These are phyloP conservation scores for Regulus satrapa DNA, from an alignment of 2,113 vertebrate species.

Conservation along the genomic window DNA sequence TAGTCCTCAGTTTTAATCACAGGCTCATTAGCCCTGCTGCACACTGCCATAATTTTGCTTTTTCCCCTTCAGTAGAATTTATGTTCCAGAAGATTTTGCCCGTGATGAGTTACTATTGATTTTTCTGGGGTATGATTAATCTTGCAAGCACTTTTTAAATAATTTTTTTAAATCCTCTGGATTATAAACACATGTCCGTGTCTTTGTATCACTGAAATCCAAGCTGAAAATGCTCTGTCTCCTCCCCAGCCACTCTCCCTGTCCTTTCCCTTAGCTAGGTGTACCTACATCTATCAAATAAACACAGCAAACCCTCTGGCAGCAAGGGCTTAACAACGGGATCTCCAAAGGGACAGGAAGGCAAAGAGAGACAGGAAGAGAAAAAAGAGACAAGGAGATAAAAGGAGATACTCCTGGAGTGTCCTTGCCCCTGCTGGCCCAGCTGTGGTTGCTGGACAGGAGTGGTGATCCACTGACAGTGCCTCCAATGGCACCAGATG, in stretches of 20 bases:
- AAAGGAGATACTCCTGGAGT: background rate
- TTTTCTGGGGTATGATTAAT: constrained; percentile 19
- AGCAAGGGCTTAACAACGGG: background rate
- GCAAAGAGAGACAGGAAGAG: background rate
- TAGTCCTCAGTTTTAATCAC: background rate
- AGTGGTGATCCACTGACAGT: background rate
- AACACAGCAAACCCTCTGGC: background rate
- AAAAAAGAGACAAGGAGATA: background rate
- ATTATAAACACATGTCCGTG: background rate
- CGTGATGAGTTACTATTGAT: constrained; percentile 43
- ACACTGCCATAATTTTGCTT: constrained; percentile 9
- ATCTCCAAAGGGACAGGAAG: background rate
- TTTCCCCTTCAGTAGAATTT: background rate
- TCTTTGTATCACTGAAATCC: background rate
- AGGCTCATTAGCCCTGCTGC: constrained; percentile 23
- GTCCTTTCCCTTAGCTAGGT: background rate
- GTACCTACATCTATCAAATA: background rate
- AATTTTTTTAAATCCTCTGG: background rate
- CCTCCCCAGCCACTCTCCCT: background rate
- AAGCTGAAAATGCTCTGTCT: background rate
- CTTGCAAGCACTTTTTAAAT: constrained; percentile 15
- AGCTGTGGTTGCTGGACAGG: background rate
- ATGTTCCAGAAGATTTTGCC: constrained; percentile 42
- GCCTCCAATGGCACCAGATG: background rate
- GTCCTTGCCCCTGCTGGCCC: background rate